Conservation (phyloP, 2,113 vertebrate genomes). For the Acanthochromis polyacanthus region DNA sequence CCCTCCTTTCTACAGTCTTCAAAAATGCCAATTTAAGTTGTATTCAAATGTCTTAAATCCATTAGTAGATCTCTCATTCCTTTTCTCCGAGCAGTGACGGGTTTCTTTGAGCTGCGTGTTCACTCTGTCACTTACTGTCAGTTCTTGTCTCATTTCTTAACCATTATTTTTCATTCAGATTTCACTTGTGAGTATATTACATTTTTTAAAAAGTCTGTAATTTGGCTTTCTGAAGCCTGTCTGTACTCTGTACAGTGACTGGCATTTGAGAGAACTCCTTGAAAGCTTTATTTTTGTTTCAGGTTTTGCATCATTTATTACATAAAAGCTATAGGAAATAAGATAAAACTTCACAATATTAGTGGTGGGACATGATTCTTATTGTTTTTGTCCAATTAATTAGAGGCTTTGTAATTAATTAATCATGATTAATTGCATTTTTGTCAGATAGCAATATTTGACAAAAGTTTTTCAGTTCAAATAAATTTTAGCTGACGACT, state of each 20-base stretch:
- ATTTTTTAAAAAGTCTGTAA: neutral
- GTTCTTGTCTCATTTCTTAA: neutral
- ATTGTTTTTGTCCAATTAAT: no score
- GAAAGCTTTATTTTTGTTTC: no score
- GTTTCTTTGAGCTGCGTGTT: conserved; percentile 18
- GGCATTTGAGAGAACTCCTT: neutral
- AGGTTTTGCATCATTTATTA: no score
- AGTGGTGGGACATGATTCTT: no score
- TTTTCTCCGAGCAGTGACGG: conserved; percentile 2
- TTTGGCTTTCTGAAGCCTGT: neutral
- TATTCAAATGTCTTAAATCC: conserved; percentile 17
- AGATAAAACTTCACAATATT: no score
- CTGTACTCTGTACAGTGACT: neutral
- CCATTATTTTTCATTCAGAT: neutral
- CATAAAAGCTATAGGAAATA: no score
- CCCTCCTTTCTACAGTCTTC: neutral
- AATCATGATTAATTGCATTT: no score
- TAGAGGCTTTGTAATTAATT: no score
- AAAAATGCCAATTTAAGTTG: neutral
- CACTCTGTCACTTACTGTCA: conserved; percentile 11
- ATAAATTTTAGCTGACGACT: no score
- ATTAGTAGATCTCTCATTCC: conserved; percentile 2
- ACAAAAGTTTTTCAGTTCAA: no score
- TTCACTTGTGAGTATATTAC: neutral
- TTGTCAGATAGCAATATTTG: no score